Percentiles rank a stretch among this genome's conserved stretches.
Conservation (phyloP, 2,797 vertebrate genomes). For the Rhynchotus rufescens region DNA sequence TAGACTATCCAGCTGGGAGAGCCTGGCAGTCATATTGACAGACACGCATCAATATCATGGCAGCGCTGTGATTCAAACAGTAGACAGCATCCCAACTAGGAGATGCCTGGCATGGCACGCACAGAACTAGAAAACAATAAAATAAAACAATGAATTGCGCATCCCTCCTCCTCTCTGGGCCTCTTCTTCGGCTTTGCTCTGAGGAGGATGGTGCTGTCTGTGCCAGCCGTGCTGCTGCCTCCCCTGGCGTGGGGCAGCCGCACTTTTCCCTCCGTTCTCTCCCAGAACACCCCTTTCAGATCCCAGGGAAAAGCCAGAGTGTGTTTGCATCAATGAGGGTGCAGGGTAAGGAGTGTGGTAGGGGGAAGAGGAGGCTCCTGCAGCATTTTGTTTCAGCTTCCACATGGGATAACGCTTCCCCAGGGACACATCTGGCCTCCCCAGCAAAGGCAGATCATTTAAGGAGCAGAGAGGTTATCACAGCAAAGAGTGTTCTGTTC, state of each 20-base stretch:
- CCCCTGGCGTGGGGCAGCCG: background rate
- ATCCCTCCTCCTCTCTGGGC: background rate
- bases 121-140: background rate
- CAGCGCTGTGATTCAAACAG: background rate
- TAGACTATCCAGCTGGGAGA: background rate
- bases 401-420: background rate
- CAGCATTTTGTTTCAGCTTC: background rate
- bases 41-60: background rate
- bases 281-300: background rate
- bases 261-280: background rate
- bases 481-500: background rate
- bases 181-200: background rate
- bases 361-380: background rate
- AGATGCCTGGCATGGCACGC: background rate
- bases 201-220: background rate
- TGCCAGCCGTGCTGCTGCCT: background rate
- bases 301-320: background rate
- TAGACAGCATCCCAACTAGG: background rate
- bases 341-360: background rate
- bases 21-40: background rate
- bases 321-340: accelerated
- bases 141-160: background rate
- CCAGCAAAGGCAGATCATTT: background rate
- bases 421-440: background rate
- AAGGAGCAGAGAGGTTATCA: background rate